phyloP scores from a whole-genome alignment of 2,888 invertebrate species.

The Lobophora halterata region DNA sequence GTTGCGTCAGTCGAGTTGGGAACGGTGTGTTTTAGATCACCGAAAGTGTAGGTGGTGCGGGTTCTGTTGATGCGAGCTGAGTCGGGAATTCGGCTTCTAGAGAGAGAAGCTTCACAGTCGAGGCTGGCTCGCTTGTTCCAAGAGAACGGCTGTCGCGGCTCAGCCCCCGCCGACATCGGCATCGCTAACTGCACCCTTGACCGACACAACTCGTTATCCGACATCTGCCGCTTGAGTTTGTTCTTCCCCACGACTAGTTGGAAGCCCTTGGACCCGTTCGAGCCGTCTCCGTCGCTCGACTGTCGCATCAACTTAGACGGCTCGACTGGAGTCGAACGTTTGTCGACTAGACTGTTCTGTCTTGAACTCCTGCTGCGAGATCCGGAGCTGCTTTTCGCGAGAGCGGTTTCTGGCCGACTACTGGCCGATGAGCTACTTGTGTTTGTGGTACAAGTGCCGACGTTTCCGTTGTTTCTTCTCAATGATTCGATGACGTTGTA shows the following conservation, averaged over 20 bases:
- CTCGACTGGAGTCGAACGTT: constrained; percentile 47
- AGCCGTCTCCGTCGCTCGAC: constrained; percentile 53
- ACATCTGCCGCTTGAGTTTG: constrained; percentile 66
- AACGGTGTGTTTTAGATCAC: constrained; percentile 70
- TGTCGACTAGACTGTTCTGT: constrained; percentile 64
- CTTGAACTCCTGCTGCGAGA: constrained; percentile 44
- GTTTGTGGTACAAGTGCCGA: constrained; percentile 47
- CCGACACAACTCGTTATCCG: constrained; percentile 64
- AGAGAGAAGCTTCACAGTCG: constrained; percentile 53
- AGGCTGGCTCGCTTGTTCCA: constrained; percentile 60
- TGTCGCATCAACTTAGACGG: constrained; percentile 53
- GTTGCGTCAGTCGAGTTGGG: constrained; percentile 55
- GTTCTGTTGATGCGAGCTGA: constrained; percentile 34
- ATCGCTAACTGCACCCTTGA: constrained; percentile 62
- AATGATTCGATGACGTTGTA: constrained; percentile 67
- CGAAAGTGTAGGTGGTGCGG: constrained; percentile 65
- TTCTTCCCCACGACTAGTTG: constrained; percentile 66
- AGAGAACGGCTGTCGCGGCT: constrained; percentile 60
- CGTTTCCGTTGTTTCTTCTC: constrained; percentile 43
- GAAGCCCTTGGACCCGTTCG: constrained; percentile 50
- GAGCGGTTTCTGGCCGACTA: constrained; percentile 43
- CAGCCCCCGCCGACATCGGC: constrained; percentile 77
- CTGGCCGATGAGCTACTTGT: constrained; percentile 63
- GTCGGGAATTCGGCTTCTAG: constrained; percentile 27
- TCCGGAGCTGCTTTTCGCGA: constrained; percentile 37